Percentiles rank a stretch among this genome's conserved stretches.
phyloP scores from a whole-genome alignment of 2,113 vertebrate species.

The Conger conger region DNA sequence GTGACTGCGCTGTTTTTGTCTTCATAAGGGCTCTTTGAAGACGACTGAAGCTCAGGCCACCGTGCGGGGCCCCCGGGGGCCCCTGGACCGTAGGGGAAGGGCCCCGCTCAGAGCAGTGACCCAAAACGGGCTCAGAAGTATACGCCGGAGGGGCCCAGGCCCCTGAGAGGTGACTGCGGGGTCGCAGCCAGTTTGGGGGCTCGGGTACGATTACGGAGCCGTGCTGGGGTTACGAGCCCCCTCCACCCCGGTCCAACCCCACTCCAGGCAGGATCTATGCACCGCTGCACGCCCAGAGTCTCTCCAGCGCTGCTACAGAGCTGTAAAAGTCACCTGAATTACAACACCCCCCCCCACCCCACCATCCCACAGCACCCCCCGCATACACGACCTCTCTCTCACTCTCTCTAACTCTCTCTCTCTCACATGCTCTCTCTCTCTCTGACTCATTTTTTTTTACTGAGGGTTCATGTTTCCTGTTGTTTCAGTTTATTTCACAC shows the following conservation, averaged over 20 bases:
- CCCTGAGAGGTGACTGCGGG: constrained; percentile 49
- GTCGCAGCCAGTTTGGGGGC: constrained; percentile 47
- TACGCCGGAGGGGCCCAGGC: constrained; percentile 29
- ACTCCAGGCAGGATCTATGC: constrained; percentile 42
- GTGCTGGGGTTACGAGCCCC: constrained; percentile 50
- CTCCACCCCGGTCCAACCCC: constrained; percentile 15
- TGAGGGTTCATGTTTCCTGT: constrained; percentile 57
- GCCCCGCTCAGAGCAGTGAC: constrained; percentile 37
- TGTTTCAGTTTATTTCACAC: constrained; percentile 36
- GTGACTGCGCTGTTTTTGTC: too few species aligned
- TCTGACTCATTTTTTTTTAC: constrained; percentile 46
- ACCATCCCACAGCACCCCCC: too few species aligned
- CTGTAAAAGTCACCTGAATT: constrained; percentile 70
- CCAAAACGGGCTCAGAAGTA: constrained; percentile 25
- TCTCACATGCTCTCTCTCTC: constrained; percentile 39
- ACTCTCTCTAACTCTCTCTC: constrained; percentile 22
- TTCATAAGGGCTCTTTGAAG: too few species aligned
- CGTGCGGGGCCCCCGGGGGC: constrained; percentile 31
- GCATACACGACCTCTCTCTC: constrained; percentile 38
- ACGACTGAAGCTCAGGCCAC: constrained; percentile 31
- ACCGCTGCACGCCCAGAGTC: constrained; percentile 43
- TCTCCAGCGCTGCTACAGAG: constrained; percentile 53
- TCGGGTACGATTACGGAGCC: constrained; percentile 63
- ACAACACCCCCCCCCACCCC: constrained; percentile 39
- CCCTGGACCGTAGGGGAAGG: constrained; percentile 34